A percentile compares a stretch with the other conserved stretches of the same genome.
Evolutionary conservation across 2,888 invertebrate genomes (phyloP).

Genomic region (Syrista parreyssii): DNA sequence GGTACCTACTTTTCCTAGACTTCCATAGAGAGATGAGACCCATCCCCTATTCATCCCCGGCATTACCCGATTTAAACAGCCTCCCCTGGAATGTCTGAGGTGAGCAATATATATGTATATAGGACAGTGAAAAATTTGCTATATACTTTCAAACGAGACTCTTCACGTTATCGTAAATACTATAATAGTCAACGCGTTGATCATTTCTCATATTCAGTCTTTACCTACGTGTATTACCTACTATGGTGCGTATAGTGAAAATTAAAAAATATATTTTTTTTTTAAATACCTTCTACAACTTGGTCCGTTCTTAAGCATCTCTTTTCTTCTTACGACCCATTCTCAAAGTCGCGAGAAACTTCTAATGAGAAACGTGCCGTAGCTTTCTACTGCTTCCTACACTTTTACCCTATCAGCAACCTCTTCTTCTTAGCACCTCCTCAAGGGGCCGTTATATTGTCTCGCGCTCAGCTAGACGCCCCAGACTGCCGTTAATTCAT

Average conservation of each 20-base stretch:
- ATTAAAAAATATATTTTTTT: neutral
- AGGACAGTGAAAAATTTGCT: neutral
- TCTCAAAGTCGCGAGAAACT: slow-evolving; percentile 10
- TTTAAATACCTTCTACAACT: neutral
- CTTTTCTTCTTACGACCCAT: slow-evolving; percentile 28
- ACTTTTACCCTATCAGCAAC: neutral
- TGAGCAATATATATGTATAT: neutral
- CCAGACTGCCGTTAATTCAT: slow-evolving; percentile 49
- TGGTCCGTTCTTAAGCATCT: slow-evolving; percentile 11
- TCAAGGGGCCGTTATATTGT: slow-evolving; percentile 48
- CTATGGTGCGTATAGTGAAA: neutral
- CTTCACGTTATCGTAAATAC: neutral
- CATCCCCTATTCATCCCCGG: neutral
- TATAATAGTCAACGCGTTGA: neutral
- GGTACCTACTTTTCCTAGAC: neutral
- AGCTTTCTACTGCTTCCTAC: neutral
- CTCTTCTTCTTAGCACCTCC: slow-evolving; percentile 20
- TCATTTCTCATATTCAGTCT: neutral
- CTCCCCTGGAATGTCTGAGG: neutral
- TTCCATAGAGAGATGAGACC: neutral
- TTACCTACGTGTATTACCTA: no score
- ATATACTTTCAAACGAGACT: neutral
- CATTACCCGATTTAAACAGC: neutral
- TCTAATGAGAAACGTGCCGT: neutral
- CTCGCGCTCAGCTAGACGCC: slow-evolving; percentile 46